phyloP scores from a whole-genome alignment of 2,797 vertebrate genomes.

The Uromys caudimaculatus region DNA sequence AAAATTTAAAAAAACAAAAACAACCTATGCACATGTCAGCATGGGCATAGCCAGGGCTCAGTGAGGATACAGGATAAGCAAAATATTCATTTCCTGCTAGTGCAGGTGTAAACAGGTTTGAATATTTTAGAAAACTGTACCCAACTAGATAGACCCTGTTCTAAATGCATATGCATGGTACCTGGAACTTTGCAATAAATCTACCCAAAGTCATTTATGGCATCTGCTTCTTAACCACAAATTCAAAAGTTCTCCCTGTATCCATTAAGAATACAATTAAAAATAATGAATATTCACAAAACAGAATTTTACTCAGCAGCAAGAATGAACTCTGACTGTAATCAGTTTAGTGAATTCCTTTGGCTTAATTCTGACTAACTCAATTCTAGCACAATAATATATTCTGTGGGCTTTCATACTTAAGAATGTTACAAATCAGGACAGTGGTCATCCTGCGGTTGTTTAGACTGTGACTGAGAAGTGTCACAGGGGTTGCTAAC shows the following conservation, averaged over 20 bases:
- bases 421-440: background rate
- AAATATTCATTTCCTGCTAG: background rate
- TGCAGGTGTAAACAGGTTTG: background rate
- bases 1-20: slow-evolving; percentile 20
- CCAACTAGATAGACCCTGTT: background rate
- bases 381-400: background rate
- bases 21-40: too few relatives aligned
- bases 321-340: background rate
- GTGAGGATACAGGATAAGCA: background rate
- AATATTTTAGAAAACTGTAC: background rate
- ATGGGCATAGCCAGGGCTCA: background rate
- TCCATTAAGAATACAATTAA: background rate
- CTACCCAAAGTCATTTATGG: background rate
- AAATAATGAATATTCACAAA: background rate
- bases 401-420: background rate
- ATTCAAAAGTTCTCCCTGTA: background rate
- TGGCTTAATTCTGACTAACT: background rate
- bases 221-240: background rate
- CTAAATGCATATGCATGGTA: background rate
- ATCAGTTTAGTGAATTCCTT: background rate
- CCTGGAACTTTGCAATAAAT: background rate
- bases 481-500: background rate
- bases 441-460: fast-evolving
- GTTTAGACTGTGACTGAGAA: background rate
- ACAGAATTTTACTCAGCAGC: background rate